Evolutionary conservation across 2,113 vertebrate genomes (phyloP), one percentile per base, ranked within the genome.

Genomic region (Odobenus rosmarus): DNA sequence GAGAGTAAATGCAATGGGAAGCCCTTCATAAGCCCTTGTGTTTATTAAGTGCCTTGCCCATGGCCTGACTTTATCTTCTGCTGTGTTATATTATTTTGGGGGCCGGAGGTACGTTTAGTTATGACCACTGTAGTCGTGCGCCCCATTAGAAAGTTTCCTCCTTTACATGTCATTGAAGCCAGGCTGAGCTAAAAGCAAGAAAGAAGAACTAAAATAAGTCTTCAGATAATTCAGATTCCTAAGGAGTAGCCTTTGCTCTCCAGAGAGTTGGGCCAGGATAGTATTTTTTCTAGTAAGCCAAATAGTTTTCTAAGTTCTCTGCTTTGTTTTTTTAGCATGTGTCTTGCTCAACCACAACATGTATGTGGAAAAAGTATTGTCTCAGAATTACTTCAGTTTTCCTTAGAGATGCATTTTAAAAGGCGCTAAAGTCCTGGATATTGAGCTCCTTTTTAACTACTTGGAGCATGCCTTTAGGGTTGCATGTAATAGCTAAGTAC

Each of bases 151-250:
- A 94, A 80, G 62, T 9, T 46, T 86, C 23, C 36, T 53, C 64
- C 31, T 93, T 89, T 88, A 69, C 77, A 86, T 87, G 57, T 96
- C 46, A 74, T 64, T 46, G 24, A 83, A 93, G 26, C 81, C 23
- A 97, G 92, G 28, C 62, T 61, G 9, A 59, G 33, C 61, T 84
- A 46, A 95, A 92, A 92, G 23, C 51, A 80, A 92, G 59, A 51
- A 86, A 67, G 36, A 95, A 95, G 4, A 8, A 53, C 46, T 85
- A 49, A 77, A 55, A 16, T 72, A 93, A 95, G 31, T 83, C 33
- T 93, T 69, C 39, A 62, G 23, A n/a, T 64, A 53, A 91, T 36
- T 92, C 21, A 42, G 51, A n/a, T 84, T 81, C 33, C n/a, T 33
- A 49, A 74, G 24, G 11, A 67, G 18, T 23, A 14, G 33, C 7